Conservation (phyloP, 2,797 vertebrate genomes). For the Alosa sapidissima region DNA sequence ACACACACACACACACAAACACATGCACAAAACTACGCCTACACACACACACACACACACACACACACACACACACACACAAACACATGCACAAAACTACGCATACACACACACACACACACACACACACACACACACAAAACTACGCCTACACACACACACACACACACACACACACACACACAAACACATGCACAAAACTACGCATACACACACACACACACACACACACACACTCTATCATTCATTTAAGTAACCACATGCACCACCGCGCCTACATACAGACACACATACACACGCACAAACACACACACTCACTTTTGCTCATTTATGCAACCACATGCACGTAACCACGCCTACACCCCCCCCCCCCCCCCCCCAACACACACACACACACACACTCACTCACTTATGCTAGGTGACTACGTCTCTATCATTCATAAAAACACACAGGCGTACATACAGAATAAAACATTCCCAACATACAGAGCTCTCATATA, state of each 20-base stretch:
- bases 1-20: neutral
- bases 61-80: neutral
- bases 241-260: neutral
- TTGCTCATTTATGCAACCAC: too few species aligned
- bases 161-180: neutral
- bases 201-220: neutral
- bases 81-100: neutral
- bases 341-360: too few species aligned
- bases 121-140: neutral
- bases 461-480: neutral
- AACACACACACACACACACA: neutral
- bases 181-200: neutral
- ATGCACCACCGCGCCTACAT: neutral
- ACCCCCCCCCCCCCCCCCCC: too few species aligned
- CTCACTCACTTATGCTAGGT: neutral
- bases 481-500: neutral
- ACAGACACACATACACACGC: neutral
- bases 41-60: neutral
- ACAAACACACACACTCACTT: constrained; percentile 25
- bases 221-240: neutral
- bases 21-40: neutral
- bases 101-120: neutral
- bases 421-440: neutral
- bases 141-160: constrained; percentile 1
- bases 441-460: neutral